Base-by-base conservation (phyloP, 2,113 vertebrate species). In the Muscicapa adusta region DNA sequence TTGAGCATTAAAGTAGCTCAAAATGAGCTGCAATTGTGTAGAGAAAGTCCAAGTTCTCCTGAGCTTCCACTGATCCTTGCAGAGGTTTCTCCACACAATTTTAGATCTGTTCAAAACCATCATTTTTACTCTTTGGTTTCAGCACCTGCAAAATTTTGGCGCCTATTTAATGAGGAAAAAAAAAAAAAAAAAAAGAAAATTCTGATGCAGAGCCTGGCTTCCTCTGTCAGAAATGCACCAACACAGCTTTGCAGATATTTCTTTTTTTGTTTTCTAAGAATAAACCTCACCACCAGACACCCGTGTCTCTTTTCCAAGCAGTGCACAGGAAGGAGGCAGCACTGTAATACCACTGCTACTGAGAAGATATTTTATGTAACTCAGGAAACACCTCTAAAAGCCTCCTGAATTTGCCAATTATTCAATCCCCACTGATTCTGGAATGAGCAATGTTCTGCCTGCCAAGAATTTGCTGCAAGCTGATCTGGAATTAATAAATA, bases 341-440 rank as follows among this genome's bases (percentile, higher is more conserved):
- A 1, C 50, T 14, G 17, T 11, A 20, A 31, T 4, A 31, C 4
- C 51, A 9, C 23, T 6, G 4, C 1, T 7, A 19, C 8, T 20
- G 24, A 60, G 36, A 6, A 38, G 29, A 33, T 23, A 31, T 56
- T 79, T 76, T 17, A 43, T 45, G 9, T 9, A 42, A 6, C 15
- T 42, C 71, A 43, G n/a, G 51, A 50, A 76, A 23, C 50, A 5
- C 40, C 82, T 77, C 34, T 9, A 20, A 62, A 33, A 3, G 1
- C 4, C 4, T 40, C 43, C 51, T 14, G 56, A 29, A 54, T 85
- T 42, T 40, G 29, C 56, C 42, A 68, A 22, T 36, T 10, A 3
- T 28, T 42, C 61, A 36, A 43, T 20, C 23, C 38, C 13, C 48
- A 12, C 24, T 1, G 23, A 25, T 40, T 9, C 18, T 40, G 43